Evolutionary conservation across 30 jellyfish, hydroid and myxozoan species (phyloP).

Genomic region (Chrysaora quinquecirrha): DNA sequence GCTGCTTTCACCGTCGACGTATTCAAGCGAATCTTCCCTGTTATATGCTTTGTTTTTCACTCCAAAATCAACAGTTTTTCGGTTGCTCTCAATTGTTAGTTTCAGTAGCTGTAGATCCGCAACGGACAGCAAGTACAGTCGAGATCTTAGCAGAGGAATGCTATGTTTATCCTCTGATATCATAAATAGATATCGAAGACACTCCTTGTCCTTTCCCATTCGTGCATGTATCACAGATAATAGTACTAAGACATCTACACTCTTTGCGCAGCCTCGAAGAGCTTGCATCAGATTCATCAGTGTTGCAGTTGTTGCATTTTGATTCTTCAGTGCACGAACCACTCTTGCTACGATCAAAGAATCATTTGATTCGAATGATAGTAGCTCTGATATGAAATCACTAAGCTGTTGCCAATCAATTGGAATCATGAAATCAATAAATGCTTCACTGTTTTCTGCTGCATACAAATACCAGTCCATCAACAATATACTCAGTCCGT

Average conservation of each 20-base stretch:
- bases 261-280: constrained; percentile 24
- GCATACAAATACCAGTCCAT: constrained; percentile 64
- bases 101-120: constrained; percentile 43
- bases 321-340: constrained; percentile 28
- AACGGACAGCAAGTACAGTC: constrained; percentile 32
- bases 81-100: constrained; percentile 37
- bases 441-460: constrained; percentile 57
- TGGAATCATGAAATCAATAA: constrained; percentile 58
- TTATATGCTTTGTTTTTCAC: constrained; percentile 27
- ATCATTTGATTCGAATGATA: constrained; percentile 44
- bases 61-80: background rate
- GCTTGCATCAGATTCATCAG: constrained; percentile 19
- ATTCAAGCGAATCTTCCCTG: constrained; percentile 25
- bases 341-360: constrained; percentile 51
- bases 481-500: constrained; percentile 32
- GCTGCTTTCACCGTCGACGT: background rate
- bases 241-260: constrained; percentile 25
- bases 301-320: constrained; percentile 33
- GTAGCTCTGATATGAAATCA: constrained; percentile 48
- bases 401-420: constrained; percentile 41
- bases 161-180: background rate
- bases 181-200: constrained; percentile 20
- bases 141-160: background rate
- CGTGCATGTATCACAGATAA: constrained; percentile 52
- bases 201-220: constrained; percentile 54